Base-by-base conservation (phyloP, 1,140 invertebrate species). In the Drosophila arizonae region DNA sequence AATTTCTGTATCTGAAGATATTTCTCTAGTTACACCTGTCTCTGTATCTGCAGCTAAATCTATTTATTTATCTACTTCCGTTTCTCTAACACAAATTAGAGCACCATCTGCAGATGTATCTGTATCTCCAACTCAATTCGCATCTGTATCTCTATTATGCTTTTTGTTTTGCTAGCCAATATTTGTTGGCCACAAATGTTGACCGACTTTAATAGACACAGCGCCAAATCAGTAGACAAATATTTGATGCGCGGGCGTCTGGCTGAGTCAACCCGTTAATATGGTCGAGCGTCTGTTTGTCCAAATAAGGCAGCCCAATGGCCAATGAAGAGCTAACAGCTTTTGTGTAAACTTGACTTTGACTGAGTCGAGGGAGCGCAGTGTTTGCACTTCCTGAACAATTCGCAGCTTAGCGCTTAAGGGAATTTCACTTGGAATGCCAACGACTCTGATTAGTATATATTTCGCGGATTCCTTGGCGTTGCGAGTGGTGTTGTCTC, bases 261-360 rank as follows among this genome's bases (percentile, higher is more conserved):
- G 15, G 21, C 58, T 76, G 72, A 76, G 52, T 69, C 64, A 73
- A 60, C 6, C 10, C 43, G 28, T 17, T 6, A 2, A 1, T 28
- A 11, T 17, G 17, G 43, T 24, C 13, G 36, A 8, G 2, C 24
- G 30, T 26, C 39, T 39, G n/a, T 56, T 46, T 76, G 43, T 33
- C 74, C 74, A 69, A 77, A 79, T 73, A 61, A 58, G 46, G 64
- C 15, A 52, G 58, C 21, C 21, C 65, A 39, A 11, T 8, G 36
- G 11, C 10, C 36, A 24, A 24, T 24, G 21, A 24, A 24, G 1
- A 62, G 60, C 43, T 33, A 56, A 61, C 50, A 67, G 11, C 26
- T 28, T 45, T 15, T 41, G 10, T 60, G 54, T 57, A 69, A 69
- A 69, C 74, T 73, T 77, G 77, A 76, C 77, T 73, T 79, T 79